phyloP scores from a whole-genome alignment of 2,113 vertebrate species.

The Brachyhypopomus occidentalis region DNA sequence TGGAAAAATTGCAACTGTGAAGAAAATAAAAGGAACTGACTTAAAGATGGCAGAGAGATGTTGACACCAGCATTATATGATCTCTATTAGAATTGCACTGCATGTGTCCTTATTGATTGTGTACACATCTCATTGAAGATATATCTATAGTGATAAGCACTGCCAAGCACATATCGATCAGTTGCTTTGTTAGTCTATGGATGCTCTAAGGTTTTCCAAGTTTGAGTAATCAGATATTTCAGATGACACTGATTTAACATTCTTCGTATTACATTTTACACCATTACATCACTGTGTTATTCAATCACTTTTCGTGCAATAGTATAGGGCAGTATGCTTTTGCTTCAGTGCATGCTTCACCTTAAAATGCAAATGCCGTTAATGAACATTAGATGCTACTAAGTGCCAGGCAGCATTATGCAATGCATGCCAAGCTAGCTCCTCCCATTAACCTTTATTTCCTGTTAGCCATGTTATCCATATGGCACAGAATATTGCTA shows the following conservation, averaged over 20 bases:
- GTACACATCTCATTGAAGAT: slow-evolving; percentile 32
- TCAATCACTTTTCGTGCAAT: slow-evolving; percentile 8
- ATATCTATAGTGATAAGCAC: slow-evolving; percentile 31
- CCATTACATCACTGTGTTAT: slow-evolving; percentile 38
- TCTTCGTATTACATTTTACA: slow-evolving; percentile 43
- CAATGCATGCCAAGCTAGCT: background rate
- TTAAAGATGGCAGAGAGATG: background rate
- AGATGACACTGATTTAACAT: slow-evolving; percentile 30
- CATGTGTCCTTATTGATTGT: slow-evolving; percentile 28
- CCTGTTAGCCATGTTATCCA: background rate
- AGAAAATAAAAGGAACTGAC: too few species aligned
- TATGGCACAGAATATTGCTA: too few species aligned
- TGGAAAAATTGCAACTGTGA: too few species aligned
- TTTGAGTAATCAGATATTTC: slow-evolving; percentile 45
- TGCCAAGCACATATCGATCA: slow-evolving; percentile 48
- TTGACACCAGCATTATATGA: slow-evolving; percentile 6
- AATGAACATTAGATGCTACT: background rate
- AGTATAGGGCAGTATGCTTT: slow-evolving; percentile 12
- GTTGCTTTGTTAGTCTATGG: slow-evolving; percentile 50
- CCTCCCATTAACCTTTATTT: background rate
- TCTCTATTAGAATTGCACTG: slow-evolving; percentile 27
- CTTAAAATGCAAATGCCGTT: slow-evolving; percentile 21
- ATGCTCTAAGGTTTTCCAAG: slow-evolving; percentile 43
- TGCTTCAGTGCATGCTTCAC: slow-evolving; percentile 10
- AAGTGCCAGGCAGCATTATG: background rate